Percentiles rank a stretch among this genome's conserved stretches.
phyloP scores from a whole-genome alignment of 1,140 invertebrate species.

The Laupala kohalensis region DNA sequence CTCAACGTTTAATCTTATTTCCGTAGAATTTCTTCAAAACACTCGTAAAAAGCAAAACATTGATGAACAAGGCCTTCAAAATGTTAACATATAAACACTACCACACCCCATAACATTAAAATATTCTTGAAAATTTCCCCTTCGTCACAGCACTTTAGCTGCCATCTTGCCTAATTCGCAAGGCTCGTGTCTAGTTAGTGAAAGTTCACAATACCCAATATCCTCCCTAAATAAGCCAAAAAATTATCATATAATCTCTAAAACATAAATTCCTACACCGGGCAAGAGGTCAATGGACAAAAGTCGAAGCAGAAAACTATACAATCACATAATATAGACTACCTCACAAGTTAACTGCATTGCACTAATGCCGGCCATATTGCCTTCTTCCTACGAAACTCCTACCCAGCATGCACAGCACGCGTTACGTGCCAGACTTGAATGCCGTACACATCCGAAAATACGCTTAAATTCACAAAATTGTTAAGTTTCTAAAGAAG shows the following conservation, averaged over 20 bases:
- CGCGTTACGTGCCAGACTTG: slow-evolving; percentile 16
- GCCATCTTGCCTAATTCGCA: slow-evolving; percentile 12
- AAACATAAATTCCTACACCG: background rate
- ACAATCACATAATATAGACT: background rate
- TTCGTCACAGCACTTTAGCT: slow-evolving; percentile 12
- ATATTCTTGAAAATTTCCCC: background rate
- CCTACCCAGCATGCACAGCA: slow-evolving; percentile 15
- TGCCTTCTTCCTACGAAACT: slow-evolving; percentile 14
- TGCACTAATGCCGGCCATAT: slow-evolving; percentile 12
- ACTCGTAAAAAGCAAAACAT: too few relatives aligned
- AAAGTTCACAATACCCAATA: background rate
- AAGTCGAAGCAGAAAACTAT: background rate
- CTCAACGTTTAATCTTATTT: too few relatives aligned
- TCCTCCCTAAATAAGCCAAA: background rate
- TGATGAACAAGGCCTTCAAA: too few relatives aligned
- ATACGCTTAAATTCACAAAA: slow-evolving; percentile 11
- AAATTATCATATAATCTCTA: background rate
- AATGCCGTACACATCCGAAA: slow-evolving; percentile 14
- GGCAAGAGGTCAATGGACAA: background rate
- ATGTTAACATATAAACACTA: too few relatives aligned
- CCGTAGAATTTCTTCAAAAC: too few relatives aligned
- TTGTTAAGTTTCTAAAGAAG: background rate
- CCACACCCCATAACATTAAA: too few relatives aligned
- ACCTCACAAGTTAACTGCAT: background rate
- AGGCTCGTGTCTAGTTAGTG: slow-evolving; percentile 1